Percentiles rank a stretch among this genome's conserved stretches.
phyloP scores from a whole-genome alignment of 64 coral and sea anemone species.

The Pachyseris speciosa region DNA sequence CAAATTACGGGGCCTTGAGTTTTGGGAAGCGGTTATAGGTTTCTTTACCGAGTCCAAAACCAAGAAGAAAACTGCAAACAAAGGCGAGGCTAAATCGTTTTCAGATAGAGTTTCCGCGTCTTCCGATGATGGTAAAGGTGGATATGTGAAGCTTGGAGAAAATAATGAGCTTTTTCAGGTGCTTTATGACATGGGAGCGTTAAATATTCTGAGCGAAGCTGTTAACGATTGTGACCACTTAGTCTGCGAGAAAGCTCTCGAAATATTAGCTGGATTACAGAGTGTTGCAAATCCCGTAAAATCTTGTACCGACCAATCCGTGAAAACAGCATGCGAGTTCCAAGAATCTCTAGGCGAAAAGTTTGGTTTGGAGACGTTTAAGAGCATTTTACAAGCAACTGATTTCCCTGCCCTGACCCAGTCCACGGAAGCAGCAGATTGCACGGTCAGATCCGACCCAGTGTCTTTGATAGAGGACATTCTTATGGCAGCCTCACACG shows the following conservation, averaged over 20 bases:
- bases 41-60: background rate
- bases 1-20: constrained; percentile 75
- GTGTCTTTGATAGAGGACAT: constrained; percentile 76
- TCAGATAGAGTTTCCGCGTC: background rate
- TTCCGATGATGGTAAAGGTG: background rate
- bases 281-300: background rate
- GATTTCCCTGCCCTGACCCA: constrained; percentile 46
- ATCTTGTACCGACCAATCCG: background rate
- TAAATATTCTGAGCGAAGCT: constrained; percentile 42
- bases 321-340: background rate
- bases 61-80: background rate
- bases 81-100: background rate
- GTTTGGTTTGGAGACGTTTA: constrained; percentile 25
- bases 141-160: background rate
- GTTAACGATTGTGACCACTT: constrained; percentile 77
- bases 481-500: constrained; percentile 56
- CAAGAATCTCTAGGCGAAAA: background rate
- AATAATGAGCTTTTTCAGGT: background rate
- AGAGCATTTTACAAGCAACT: constrained; percentile 15
- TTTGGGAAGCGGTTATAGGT: constrained; percentile 60
- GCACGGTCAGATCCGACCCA: constrained; percentile 65
- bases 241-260: constrained; percentile 81
- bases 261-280: constrained; percentile 48
- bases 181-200: constrained; percentile 48
- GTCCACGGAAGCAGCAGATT: constrained; percentile 51